Percentiles rank a stretch among this genome's conserved stretches.
Conservation (phyloP, 2,113 vertebrate species). For the Emydura subglobosa region DNA sequence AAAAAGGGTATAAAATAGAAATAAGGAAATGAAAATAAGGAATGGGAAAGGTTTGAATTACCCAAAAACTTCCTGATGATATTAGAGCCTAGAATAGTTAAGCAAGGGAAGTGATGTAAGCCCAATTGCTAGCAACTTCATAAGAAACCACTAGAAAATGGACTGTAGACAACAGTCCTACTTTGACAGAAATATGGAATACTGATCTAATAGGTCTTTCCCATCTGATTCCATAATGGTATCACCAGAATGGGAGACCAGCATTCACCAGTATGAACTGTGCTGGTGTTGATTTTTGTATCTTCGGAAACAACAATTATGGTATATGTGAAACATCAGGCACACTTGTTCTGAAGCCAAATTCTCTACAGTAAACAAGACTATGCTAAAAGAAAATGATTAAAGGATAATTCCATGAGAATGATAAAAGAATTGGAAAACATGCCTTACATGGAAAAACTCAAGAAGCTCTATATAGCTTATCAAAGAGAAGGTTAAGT, state of each 20-base stretch:
- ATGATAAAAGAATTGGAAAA: background rate
- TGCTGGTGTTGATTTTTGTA: background rate
- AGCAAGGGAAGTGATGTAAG: rapidly evolving
- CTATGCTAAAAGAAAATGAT: background rate
- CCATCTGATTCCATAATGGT: background rate
- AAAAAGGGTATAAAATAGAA: background rate
- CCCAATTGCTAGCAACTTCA: background rate
- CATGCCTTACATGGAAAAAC: background rate
- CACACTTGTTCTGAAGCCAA: background rate
- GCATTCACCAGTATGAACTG: background rate
- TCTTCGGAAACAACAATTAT: background rate
- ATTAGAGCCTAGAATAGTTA: background rate
- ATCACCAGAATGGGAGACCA: background rate
- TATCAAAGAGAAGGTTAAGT: background rate
- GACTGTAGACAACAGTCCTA: background rate
- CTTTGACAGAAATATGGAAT: background rate
- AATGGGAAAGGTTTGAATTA: background rate
- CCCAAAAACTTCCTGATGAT: background rate
- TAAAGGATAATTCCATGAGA: background rate
- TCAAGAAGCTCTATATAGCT: background rate
- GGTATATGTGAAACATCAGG: background rate
- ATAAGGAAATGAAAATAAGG: background rate
- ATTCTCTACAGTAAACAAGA: background rate
- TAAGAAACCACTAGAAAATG: background rate
- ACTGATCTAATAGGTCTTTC: background rate